Evolutionary conservation across 2,113 vertebrate genomes (phyloP).

Genomic region (Colinus virginianus): DNA sequence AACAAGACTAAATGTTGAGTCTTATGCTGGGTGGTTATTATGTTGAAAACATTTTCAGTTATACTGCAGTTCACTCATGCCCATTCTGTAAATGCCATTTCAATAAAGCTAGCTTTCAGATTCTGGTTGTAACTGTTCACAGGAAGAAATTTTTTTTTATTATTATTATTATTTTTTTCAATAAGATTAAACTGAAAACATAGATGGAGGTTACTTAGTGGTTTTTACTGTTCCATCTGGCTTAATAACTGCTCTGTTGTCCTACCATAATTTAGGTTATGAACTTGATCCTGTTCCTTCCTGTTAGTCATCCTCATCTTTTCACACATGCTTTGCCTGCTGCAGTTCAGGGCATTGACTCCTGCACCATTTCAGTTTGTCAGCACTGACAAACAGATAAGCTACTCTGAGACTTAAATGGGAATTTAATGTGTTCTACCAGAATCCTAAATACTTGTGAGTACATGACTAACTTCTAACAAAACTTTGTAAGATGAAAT

Average conservation of each 20-base stretch:
- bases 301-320: not conserved
- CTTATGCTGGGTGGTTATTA: not conserved
- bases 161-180: too few relatives aligned
- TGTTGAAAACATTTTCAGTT: not conserved
- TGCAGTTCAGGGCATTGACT: not conserved
- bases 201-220: not conserved
- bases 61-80: not conserved
- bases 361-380: not conserved
- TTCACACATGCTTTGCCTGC: not conserved
- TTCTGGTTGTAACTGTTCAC: not conserved
- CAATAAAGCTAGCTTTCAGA: not conserved
- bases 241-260: not conserved
- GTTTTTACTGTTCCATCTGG: not conserved
- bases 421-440: conserved; percentile 6
- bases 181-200: not conserved
- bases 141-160: not conserved
- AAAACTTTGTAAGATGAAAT: not conserved
- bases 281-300: not conserved
- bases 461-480: not conserved
- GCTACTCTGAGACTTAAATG: not conserved
- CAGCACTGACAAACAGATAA: conserved; percentile 24
- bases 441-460: not conserved
- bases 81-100: not conserved
- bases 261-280: not conserved
- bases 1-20: not conserved